A percentile compares a stretch with the other conserved stretches of the same genome.
These are phyloP conservation scores for Tribolium madens DNA, from an alignment of 1,140 invertebrate genomes.

Conservation along the genomic window DNA sequence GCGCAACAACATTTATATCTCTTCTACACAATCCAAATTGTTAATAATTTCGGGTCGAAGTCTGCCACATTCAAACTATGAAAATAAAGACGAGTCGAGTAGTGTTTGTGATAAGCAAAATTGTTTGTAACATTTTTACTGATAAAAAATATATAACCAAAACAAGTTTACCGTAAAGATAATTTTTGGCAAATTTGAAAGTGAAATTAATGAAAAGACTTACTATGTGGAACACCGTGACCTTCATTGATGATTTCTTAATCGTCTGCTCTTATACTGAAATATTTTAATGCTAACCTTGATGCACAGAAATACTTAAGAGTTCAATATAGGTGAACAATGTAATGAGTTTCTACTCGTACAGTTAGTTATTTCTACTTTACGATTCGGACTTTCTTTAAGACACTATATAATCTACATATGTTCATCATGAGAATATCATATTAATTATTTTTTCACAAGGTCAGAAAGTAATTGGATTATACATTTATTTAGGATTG, in stretches of 20 bases:
- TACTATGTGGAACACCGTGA: background rate
- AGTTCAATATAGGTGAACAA: no score
- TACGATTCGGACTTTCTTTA: no score
- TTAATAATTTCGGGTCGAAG: background rate
- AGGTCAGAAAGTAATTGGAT: background rate
- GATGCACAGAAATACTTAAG: background rate
- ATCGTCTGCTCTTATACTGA: background rate
- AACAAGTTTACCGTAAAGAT: background rate
- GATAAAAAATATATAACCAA: background rate
- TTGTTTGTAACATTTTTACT: background rate
- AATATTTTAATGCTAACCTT: background rate
- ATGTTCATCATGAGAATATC: background rate
- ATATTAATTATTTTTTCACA: background rate
- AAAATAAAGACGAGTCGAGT: background rate
- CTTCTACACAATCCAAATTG: background rate
- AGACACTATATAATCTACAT: background rate
- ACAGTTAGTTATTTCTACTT: no score
- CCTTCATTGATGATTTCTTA: background rate
- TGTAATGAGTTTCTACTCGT: no score
- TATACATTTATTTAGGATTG: background rate
- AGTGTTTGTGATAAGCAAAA: background rate
- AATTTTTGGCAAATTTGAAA: background rate
- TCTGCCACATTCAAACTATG: background rate
- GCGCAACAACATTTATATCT: background rate
- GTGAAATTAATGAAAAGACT: background rate